Evolutionary conservation across 2,797 vertebrate species (phyloP), one percentile per base, ranked within the genome.

Genomic region (Luscinia megarhynchos): DNA sequence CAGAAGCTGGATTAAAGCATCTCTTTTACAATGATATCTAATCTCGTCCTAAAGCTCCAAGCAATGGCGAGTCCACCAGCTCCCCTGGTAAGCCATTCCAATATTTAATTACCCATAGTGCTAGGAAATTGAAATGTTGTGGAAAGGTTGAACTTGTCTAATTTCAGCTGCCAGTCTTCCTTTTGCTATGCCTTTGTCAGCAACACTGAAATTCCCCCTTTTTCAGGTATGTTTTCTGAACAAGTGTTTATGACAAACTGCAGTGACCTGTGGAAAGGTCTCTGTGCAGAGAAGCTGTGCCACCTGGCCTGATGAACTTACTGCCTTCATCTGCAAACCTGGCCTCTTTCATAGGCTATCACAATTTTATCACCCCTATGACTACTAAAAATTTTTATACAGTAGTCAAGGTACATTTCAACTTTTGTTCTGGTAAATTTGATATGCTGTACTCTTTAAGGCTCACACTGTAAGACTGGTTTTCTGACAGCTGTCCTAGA

Each of bases 1-100:
- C 96, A 96, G 96, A 96, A 97, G 94, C 95, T 97, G 96, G 96
- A 97, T 95, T 97, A 97, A 95, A 97, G 96, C 96, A 97, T 95
- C 95, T 94, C 93, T 96, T 97, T 97, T 97, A 96, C 95, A 97
- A 96, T 97, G 96, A 95, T 96, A 95, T 96, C 92, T 97, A 97
- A 94, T 95, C 94, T 96, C 96, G 11, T 97, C 96, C 95, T 97
- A 97, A 97, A 96, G 94, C 95, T 97, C 94, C 95, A 95, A 97
- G 96, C 96, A 93, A 97, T 97, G 96, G 96, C 95, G 90, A 97
- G 96, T 95, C 96, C 96, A 93, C 92, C 93, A 94, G 95, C 96
- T 97, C 95, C 95, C 96, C 92, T 96, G 96, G 96, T 97, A 97
- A 97, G 96, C 96, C 38, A 8, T 94, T 97, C 94, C 96, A 92